phyloP scores from a whole-genome alignment of 1,140 invertebrate species.

The Harpegnathos saltator region DNA sequence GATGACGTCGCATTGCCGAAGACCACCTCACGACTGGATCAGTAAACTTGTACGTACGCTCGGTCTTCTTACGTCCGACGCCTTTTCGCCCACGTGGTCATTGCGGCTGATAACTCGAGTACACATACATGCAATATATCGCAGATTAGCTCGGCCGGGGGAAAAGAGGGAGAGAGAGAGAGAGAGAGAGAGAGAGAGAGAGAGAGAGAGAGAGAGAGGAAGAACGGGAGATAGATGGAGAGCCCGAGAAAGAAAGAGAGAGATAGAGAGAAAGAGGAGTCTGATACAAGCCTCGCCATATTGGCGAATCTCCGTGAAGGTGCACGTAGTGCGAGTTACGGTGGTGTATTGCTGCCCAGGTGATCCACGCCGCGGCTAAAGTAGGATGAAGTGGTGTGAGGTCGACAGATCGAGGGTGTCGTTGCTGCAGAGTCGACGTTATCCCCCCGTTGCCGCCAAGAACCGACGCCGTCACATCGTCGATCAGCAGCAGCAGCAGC shows the following conservation, averaged over 20 bases:
- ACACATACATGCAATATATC: constrained; percentile 60
- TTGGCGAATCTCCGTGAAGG: constrained; percentile 47
- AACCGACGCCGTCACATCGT: constrained; percentile 54
- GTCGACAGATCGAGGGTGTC: constrained; percentile 74
- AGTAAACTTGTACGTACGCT: constrained; percentile 16
- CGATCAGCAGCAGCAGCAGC: too few species aligned
- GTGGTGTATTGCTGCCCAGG: constrained; percentile 34
- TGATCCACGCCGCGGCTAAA: neutral
- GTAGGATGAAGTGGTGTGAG: constrained; percentile 80
- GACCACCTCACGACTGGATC: constrained; percentile 57
- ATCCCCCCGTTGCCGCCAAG: constrained; percentile 67
- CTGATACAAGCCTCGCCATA: constrained; percentile 30
- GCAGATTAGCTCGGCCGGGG: constrained; percentile 59
- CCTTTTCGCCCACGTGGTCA: constrained; percentile 77
- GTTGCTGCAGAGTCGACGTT: constrained; percentile 72
- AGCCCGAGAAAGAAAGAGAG: too few species aligned
- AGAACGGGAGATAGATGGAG: neutral
- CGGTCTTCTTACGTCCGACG: constrained; percentile 66
- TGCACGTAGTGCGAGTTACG: constrained; percentile 34
- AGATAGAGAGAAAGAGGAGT: constrained; percentile 48
- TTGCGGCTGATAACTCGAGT: constrained; percentile 68
- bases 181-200: too few species aligned
- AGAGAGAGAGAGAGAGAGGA: neutral
- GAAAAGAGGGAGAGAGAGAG: constrained; percentile 12
- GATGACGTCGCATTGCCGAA: constrained; percentile 25